These are phyloP conservation scores for Ruditapes philippinarum DNA, from an alignment of 1,140 invertebrate genomes.

Conservation along the genomic window DNA sequence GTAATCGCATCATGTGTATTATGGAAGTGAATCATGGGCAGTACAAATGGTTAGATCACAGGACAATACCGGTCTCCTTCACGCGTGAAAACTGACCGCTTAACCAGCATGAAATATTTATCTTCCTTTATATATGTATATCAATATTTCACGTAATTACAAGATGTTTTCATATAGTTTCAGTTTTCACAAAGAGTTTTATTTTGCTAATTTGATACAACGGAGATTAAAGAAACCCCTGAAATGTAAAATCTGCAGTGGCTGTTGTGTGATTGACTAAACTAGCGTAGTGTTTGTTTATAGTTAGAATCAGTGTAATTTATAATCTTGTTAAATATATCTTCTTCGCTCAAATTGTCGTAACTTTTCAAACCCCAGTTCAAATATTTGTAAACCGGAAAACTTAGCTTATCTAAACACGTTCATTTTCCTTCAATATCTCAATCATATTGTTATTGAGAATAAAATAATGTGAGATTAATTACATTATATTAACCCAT, in stretches of 20 bases:
- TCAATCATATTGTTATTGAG: too few relatives aligned
- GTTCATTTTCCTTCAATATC: too few relatives aligned
- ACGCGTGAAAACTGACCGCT: not conserved
- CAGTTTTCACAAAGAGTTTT: too few relatives aligned
- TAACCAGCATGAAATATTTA: not conserved
- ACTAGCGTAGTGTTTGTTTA: not conserved
- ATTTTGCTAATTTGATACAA: too few relatives aligned
- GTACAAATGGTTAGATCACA: not conserved
- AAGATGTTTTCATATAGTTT: constrained; percentile 1
- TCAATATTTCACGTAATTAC: not conserved
- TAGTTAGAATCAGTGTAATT: not conserved
- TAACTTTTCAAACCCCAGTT: not conserved
- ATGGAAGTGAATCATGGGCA: not conserved
- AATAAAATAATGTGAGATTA: too few relatives aligned
- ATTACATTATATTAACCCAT: too few relatives aligned
- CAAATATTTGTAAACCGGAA: not conserved
- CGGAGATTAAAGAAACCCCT: too few relatives aligned
- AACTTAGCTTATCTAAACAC: not conserved
- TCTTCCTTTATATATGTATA: not conserved
- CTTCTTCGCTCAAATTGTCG: not conserved
- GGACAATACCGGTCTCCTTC: not conserved
- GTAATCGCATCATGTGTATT: not conserved
- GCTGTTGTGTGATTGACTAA: too few relatives aligned
- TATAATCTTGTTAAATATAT: not conserved
- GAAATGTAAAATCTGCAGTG: too few relatives aligned